Evolutionary conservation across 2,113 vertebrate species (phyloP).

Genomic region (Aegypius monachus): DNA sequence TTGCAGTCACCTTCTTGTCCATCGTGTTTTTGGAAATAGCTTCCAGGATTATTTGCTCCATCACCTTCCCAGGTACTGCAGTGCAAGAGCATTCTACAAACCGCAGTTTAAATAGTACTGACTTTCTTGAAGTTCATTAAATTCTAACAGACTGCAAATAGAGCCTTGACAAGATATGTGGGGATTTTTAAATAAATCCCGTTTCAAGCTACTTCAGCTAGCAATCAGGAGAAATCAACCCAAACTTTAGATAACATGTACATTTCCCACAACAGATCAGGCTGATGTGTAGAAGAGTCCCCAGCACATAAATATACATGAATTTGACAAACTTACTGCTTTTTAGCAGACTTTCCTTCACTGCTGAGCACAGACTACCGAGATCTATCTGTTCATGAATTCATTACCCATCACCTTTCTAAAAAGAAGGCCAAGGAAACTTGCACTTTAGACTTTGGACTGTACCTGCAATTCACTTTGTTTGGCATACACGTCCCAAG

Average conservation of each 20-base stretch:
- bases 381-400: not conserved
- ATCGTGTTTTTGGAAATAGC: not conserved
- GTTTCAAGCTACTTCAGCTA: not conserved
- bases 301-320: not conserved
- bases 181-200: not conserved
- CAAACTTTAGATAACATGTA: not conserved
- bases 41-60: not conserved
- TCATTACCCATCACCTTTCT: not conserved
- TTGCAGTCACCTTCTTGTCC: not conserved
- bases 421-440: not conserved
- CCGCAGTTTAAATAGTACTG: not conserved
- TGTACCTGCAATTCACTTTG: not conserved
- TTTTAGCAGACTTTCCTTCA: not conserved
- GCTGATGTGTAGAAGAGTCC: not conserved
- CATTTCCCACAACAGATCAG: not conserved
- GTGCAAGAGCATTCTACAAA: not conserved
- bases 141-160: not conserved
- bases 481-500: not conserved
- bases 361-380: not conserved
- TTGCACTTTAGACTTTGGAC: not conserved
- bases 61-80: not conserved
- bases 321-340: not conserved
- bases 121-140: not conserved
- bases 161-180: not conserved
- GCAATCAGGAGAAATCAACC: not conserved